These are phyloP conservation scores for Diploptera punctata DNA, from an alignment of 2,888 invertebrate genomes.

Conservation along the genomic window DNA sequence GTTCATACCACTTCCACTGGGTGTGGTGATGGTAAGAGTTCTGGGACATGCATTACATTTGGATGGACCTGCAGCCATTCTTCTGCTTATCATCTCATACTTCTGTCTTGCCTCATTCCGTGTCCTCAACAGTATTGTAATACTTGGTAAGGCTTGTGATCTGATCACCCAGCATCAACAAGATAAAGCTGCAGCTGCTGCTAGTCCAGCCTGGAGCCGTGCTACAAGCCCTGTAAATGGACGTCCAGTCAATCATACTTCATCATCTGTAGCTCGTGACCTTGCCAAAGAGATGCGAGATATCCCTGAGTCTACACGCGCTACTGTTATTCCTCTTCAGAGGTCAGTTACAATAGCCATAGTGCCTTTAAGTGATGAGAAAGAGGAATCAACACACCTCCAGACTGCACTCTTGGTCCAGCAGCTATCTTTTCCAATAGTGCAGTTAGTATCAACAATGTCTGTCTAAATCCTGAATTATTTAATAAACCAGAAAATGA, in stretches of 20 bases:
- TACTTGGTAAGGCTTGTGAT: conserved; percentile 90
- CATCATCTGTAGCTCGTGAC: conserved; percentile 25
- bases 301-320: neutral
- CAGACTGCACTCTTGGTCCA: conserved; percentile 64
- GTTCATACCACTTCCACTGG: conserved; percentile 95
- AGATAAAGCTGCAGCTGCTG: conserved; percentile 32
- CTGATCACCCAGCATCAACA: conserved; percentile 75
- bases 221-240: conserved; percentile 40
- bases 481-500: conserved; percentile 56
- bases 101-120: conserved; percentile 76
- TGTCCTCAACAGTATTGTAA: conserved; percentile 85
- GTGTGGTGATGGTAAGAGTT: conserved; percentile 91
- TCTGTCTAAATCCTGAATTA: conserved; percentile 79
- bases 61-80: conserved; percentile 71
- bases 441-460: conserved; percentile 73
- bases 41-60: conserved; percentile 82
- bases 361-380: conserved; percentile 47
- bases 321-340: conserved; percentile 9
- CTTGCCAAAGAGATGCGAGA: conserved; percentile 29
- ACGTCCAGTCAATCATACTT: conserved; percentile 5
- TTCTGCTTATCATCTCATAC: conserved; percentile 78
- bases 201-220: conserved; percentile 25
- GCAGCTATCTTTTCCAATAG: conserved; percentile 87
- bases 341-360: conserved; percentile 43
- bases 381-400: conserved; percentile 12